These are phyloP conservation scores for Pardalotus punctatus DNA, from an alignment of 2,113 vertebrate species.

Conservation along the genomic window DNA sequence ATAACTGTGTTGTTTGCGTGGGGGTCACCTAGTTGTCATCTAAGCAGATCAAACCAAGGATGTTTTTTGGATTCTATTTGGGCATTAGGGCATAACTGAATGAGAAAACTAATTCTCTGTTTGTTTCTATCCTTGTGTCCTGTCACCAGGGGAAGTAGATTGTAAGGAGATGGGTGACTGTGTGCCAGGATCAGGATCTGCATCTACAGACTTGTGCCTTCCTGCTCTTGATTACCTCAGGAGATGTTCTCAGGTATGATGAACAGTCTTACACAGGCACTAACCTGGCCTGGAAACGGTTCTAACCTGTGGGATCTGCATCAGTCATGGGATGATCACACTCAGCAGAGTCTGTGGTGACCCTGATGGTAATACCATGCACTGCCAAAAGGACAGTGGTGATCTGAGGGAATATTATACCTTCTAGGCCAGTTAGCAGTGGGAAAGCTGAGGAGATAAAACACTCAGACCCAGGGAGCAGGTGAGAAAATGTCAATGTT, in stretches of 20 bases:
- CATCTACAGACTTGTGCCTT: slow-evolving; percentile 93
- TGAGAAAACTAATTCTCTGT: background rate
- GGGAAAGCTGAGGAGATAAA: background rate
- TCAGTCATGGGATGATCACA: background rate
- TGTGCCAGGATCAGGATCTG: slow-evolving; percentile 76
- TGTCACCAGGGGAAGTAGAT: slow-evolving; percentile 84
- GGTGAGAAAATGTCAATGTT: background rate
- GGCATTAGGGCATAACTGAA: background rate
- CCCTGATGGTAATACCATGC: background rate
- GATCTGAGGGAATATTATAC: background rate
- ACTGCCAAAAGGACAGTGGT: background rate
- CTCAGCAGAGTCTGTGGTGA: background rate
- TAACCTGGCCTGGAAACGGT: background rate
- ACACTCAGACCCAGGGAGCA: background rate
- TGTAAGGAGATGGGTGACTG: slow-evolving; percentile 92
- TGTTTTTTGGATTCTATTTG: background rate
- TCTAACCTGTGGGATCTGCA: background rate
- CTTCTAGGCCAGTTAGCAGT: background rate
- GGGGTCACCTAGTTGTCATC: background rate
- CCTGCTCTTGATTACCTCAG: slow-evolving; percentile 93
- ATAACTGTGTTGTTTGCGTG: background rate
- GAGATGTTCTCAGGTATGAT: slow-evolving; percentile 90
- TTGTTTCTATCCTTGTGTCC: background rate
- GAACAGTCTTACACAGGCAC: background rate
- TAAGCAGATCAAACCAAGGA: background rate